These are phyloP conservation scores for Cisticola juncidis DNA, from an alignment of 2,113 vertebrate species.

Conservation along the genomic window DNA sequence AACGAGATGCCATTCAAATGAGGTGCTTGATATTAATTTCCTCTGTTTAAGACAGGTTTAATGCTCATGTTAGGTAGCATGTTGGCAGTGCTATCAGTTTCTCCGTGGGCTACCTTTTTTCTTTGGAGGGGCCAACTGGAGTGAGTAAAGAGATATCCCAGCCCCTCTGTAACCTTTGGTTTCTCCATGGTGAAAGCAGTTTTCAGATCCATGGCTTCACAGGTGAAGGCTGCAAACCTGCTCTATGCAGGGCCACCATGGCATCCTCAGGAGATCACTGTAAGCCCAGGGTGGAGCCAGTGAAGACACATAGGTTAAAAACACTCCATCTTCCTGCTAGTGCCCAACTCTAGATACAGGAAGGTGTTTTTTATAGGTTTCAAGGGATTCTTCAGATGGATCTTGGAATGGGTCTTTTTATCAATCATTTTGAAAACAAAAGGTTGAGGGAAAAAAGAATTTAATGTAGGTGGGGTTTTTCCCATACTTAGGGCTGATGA, in stretches of 20 bases:
- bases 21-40: neutral
- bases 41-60: slow-evolving; percentile 7
- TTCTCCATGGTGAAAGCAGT: neutral
- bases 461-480: neutral
- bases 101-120: neutral
- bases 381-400: neutral
- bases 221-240: neutral
- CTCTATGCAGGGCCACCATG: neutral
- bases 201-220: neutral
- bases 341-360: neutral
- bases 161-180: neutral
- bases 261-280: neutral
- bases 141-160: neutral
- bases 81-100: neutral
- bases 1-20: neutral
- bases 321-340: neutral
- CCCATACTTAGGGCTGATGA: neutral
- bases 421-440: neutral
- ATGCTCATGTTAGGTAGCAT: neutral
- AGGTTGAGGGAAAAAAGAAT: neutral
- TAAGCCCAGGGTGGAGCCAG: neutral
- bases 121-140: rapidly evolving
- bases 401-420: neutral
- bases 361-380: neutral
- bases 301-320: neutral